Base-by-base conservation (phyloP, 1,140 invertebrate species). In the Melipona quadrifasciata region DNA sequence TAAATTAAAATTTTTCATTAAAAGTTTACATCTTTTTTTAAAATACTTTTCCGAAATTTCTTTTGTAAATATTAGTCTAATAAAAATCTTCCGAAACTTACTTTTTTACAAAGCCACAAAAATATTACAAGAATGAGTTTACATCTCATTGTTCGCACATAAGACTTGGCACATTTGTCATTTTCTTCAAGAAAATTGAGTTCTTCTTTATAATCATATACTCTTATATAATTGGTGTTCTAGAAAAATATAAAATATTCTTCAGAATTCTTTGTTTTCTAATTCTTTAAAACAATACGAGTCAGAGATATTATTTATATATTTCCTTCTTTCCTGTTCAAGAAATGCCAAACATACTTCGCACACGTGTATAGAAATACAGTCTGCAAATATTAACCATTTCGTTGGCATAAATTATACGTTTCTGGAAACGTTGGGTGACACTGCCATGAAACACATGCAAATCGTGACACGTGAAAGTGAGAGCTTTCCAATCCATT, bases 401-500 rank as follows among this genome's bases (percentile, higher is more conserved):
- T 51, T 55, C 47, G 19, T 53, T 53, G n/a, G 82, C 65, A 84
- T 78, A 77, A 70, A 61, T 77, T 79, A 84, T 78, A 53, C 31
- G 55, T 61, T 61, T 64, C 75, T 70, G 64, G 19, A 75, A 73
- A 31, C 17, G 65, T 74, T 31, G 2, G 58, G 27, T 55, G 47
- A 55, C 58, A 17, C 24, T 57, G 5, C 17, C 19, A 17, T 16
- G 31, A 47, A 65, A 82, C 80, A 39, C 81, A 74, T 83, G 74
- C 19, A 77, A 65, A 34, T 39, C 51, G 57, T 65, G 57, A 64
- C 68, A 72, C 76, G 76, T 84, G 82, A 84, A 80, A 84, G 82
- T 58, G 57, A 72, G 51, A 65, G 70, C 82, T 80, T 84, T 84
- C 83, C 83, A 79, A 80, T 84, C 57, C 58, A 57, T 73, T n/a